Percentiles rank a stretch among this genome's conserved stretches.
phyloP scores from a whole-genome alignment of 2,888 invertebrate species.

The Athrips mouffetella region DNA sequence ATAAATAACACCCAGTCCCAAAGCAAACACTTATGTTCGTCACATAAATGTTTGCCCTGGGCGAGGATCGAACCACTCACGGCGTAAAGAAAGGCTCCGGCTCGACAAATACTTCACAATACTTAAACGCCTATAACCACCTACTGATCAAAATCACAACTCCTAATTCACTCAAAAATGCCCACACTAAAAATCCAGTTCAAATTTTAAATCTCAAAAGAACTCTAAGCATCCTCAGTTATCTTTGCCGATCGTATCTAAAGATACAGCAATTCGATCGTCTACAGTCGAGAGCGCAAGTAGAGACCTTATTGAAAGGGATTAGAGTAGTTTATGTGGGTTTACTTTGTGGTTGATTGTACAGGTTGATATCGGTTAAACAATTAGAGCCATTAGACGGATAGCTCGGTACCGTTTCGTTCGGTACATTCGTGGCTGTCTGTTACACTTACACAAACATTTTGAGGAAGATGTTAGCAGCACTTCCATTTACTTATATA shows the following conservation, averaged over 20 bases:
- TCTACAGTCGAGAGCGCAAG: too few species aligned
- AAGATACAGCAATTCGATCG: not conserved
- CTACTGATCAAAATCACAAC: conserved; percentile 1
- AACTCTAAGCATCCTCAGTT: not conserved
- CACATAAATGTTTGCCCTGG: too few species aligned
- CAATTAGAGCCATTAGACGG: conserved; percentile 71
- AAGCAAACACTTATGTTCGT: too few species aligned
- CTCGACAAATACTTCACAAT: too few species aligned
- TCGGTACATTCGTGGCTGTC: conserved; percentile 19
- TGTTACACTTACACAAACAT: conserved; percentile 34
- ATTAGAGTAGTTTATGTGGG: too few species aligned
- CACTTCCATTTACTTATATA: too few species aligned
- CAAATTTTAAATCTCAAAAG: conserved; percentile 13
- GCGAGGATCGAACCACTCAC: too few species aligned
- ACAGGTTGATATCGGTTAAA: conserved; percentile 55
- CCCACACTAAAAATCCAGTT: conserved; percentile 18
- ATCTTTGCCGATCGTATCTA: not conserved
- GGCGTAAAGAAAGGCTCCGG: too few species aligned
- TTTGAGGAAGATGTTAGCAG: not conserved
- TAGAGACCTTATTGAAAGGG: too few species aligned
- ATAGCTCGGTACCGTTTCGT: conserved; percentile 53
- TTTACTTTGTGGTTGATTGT: too few species aligned
- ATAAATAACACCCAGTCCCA: too few species aligned
- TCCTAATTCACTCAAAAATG: conserved; percentile 8
- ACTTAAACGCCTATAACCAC: too few species aligned